phyloP scores from a whole-genome alignment of 2,888 invertebrate species.

The Agrenia bidenticulata region DNA sequence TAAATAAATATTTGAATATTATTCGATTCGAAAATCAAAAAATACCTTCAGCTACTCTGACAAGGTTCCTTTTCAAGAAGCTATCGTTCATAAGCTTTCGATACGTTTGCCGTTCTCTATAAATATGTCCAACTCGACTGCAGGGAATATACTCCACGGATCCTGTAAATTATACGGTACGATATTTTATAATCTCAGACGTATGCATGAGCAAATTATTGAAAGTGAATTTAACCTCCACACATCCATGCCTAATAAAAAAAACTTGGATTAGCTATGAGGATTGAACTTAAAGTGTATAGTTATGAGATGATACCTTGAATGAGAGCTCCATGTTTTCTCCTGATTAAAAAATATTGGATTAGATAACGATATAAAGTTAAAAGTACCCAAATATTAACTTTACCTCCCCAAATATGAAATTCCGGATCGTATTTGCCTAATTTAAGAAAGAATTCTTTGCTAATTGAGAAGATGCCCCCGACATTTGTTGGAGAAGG shows the following conservation, averaged over 20 bases:
- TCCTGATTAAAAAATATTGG: too few relatives aligned
- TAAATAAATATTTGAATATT: too few relatives aligned
- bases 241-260: too few relatives aligned
- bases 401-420: conserved; percentile 19
- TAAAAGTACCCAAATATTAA: too few relatives aligned
- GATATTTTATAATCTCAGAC: too few relatives aligned
- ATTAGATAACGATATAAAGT: too few relatives aligned
- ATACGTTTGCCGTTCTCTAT: conserved; percentile 12
- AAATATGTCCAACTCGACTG: conserved; percentile 21
- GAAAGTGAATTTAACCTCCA: too few relatives aligned
- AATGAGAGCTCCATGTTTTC: conserved; percentile 26
- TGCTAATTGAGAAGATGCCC: conserved; percentile 21
- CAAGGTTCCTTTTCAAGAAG: conserved; percentile 18
- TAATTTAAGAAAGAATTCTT: conserved; percentile 18
- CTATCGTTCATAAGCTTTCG: conserved; percentile 5
- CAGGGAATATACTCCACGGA: conserved; percentile 18
- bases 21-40: too few relatives aligned
- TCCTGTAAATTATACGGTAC: not conserved
- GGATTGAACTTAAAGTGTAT: too few relatives aligned
- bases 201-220: too few relatives aligned
- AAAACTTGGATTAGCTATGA: too few relatives aligned
- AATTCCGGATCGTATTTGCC: conserved; percentile 19
- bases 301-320: conserved; percentile 1
- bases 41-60: conserved; percentile 22
- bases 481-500: conserved; percentile 20